Conservation (phyloP, 2,113 vertebrate species). For the Platichthys stellatus region DNA sequence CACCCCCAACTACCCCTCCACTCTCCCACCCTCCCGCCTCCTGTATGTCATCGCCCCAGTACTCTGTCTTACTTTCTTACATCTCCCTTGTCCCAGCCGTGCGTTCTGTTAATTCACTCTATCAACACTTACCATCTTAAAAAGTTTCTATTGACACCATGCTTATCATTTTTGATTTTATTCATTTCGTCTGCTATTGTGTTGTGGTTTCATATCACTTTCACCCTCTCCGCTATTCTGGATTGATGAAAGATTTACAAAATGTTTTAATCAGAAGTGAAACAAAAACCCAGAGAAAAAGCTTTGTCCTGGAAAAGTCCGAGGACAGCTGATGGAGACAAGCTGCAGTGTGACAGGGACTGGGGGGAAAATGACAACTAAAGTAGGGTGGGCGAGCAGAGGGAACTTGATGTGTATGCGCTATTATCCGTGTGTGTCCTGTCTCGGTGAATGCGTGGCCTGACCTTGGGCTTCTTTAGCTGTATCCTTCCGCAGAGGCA, state of each 20-base stretch:
- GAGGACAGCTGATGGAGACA: background rate
- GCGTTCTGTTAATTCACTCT: conserved; percentile 6
- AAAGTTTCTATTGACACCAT: conserved; percentile 14
- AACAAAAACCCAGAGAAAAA: background rate
- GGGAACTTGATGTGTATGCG: conserved; percentile 45
- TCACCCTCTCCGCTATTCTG: background rate
- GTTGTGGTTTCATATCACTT: background rate
- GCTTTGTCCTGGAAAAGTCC: conserved; percentile 9
- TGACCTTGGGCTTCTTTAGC: conserved; percentile 79
- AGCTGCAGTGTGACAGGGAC: background rate
- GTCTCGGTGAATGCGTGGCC: conserved; percentile 63
- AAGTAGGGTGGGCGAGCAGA: conserved; percentile 10
- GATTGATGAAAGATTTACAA: background rate
- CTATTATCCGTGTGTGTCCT: conserved; percentile 55
- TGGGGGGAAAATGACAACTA: conserved; percentile 21
- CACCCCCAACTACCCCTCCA: conserved; percentile 40
- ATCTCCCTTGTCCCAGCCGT: too few species aligned
- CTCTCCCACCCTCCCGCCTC: conserved; percentile 32
- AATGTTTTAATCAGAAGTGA: background rate
- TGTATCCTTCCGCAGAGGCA: conserved; percentile 68
- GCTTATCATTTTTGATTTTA: background rate
- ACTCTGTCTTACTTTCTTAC: conserved; percentile 30
- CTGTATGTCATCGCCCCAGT: conserved; percentile 29
- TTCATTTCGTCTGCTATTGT: background rate
- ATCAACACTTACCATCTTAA: background rate